phyloP scores from a whole-genome alignment of 2,797 vertebrate species.

The Anguilla obscura region DNA sequence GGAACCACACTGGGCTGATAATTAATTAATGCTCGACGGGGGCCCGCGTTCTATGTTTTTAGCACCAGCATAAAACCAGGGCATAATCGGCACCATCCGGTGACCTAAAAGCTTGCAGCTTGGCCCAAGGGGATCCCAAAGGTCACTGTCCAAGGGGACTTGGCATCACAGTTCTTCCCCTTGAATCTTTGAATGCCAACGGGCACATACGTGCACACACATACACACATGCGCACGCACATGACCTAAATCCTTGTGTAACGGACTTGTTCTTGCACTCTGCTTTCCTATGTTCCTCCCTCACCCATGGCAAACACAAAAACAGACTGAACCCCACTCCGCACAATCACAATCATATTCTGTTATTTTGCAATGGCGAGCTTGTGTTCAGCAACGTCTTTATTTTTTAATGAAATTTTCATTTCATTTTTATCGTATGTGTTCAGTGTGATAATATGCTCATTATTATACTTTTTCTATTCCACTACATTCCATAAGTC shows the following conservation, averaged over 20 bases:
- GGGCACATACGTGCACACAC: slow-evolving; percentile 25
- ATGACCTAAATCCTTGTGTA: slow-evolving; percentile 17
- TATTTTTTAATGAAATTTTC: too few species aligned
- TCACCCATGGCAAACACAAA: too few species aligned
- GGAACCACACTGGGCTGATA: background rate
- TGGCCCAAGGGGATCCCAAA: background rate
- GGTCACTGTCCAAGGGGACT: slow-evolving; percentile 2
- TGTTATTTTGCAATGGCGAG: background rate
- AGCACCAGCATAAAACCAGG: background rate
- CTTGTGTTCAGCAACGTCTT: too few species aligned
- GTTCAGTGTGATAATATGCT: background rate
- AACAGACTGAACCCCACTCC: too few species aligned
- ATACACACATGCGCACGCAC: slow-evolving; percentile 19
- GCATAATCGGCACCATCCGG: background rate
- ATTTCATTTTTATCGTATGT: background rate
- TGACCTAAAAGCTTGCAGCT: background rate
- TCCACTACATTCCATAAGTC: background rate
- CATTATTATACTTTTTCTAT: background rate
- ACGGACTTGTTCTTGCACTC: background rate
- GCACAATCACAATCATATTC: too few species aligned
- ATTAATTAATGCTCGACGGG: background rate
- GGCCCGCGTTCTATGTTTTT: background rate
- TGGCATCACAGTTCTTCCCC: too few species aligned
- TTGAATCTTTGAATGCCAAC: slow-evolving; percentile 1
- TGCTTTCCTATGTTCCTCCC: too few species aligned